Evolutionary conservation across 2,113 vertebrate species (phyloP), one percentile per base, ranked within the genome.

Genomic region (Lophochroa leadbeateri): DNA sequence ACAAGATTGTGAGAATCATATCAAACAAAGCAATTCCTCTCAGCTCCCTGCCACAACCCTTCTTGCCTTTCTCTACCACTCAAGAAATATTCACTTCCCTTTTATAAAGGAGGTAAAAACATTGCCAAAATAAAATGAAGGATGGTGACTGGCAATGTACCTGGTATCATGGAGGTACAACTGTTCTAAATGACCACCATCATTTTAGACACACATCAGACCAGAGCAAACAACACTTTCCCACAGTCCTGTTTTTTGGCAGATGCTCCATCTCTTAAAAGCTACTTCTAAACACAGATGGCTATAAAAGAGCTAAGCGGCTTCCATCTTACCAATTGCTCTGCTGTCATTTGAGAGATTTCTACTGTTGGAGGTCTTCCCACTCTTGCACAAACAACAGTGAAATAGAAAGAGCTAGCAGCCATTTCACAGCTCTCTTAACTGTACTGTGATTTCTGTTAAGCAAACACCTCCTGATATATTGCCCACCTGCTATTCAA

Each of bases 321-420:
- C 94, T 95, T 93, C 94, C 95, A 94, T 94, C 89, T 97, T 96
- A 79, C 74, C 86, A 84, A 94, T 94, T 79, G 78, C 91, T 94
- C 70, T 69, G 86, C 89, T 94, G 91, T 89, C 74, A 37, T 91
- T 89, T 85, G 82, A 69, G 91, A 95, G 65, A 87, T 86, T 94
- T 94, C 86, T 89, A 11, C 77, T 72, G 77, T 57, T 95, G 93
- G 89, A 96, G 61, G 52, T 61, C 86, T 92, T 95, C 91, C 94
- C 84, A 92, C 65, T 82, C 74, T 92, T 86, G 88, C 60, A 92
- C 80, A 95, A 84, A 88, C 71, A 94, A 63, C 80, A 89, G 65
- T 46, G 83, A 83, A 92, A 84, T 52, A 84, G 64, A 88, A 88
- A 94, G 78, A 94, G 53, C 81, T 71, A 91, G 77, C 81, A 92